phyloP scores from a whole-genome alignment of 2,797 vertebrate genomes.

The Sebastiscus albofasciatus region DNA sequence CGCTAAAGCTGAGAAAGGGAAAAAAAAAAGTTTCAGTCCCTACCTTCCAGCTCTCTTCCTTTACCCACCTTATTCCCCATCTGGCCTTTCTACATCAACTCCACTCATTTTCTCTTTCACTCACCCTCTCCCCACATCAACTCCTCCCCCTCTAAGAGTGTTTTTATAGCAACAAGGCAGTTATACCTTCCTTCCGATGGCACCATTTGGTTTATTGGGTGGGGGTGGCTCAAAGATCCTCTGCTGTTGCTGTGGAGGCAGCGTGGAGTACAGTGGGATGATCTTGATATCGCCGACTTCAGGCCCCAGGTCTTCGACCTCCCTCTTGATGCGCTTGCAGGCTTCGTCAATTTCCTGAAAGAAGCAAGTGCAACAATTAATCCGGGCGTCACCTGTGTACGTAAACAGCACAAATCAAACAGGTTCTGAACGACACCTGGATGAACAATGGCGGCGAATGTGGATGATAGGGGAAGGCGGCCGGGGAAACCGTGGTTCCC shows the following conservation, averaged over 20 bases:
- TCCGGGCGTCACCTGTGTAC: constrained; percentile 11
- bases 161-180: constrained; percentile 51
- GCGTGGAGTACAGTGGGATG: constrained; percentile 96
- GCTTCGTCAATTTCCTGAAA: constrained; percentile 95
- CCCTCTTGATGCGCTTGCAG: constrained; percentile 96
- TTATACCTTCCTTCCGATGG: constrained; percentile 94
- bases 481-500: constrained; percentile 67
- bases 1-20: constrained; percentile 68
- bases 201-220: constrained; percentile 92
- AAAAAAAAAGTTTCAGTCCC: constrained; percentile 39
- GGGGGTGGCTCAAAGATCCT: constrained; percentile 96
- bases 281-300: constrained; percentile 98
- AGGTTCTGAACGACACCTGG: constrained; percentile 50
- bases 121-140: constrained; percentile 17
- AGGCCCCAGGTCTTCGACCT: constrained; percentile 95
- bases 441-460: constrained; percentile 44
- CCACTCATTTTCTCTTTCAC: constrained; percentile 31
- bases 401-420: constrained; percentile 45
- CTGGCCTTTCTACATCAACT: constrained; percentile 54
- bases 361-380: constrained; percentile 42
- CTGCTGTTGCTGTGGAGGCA: constrained; percentile 96
- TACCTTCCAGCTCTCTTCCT: constrained; percentile 58
- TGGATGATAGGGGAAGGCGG: constrained; percentile 29
- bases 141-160: constrained; percentile 12
- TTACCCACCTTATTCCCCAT: constrained; percentile 58